Base-by-base conservation (phyloP, 64 coral and sea anemone species). In the Acropora tenuis region DNA sequence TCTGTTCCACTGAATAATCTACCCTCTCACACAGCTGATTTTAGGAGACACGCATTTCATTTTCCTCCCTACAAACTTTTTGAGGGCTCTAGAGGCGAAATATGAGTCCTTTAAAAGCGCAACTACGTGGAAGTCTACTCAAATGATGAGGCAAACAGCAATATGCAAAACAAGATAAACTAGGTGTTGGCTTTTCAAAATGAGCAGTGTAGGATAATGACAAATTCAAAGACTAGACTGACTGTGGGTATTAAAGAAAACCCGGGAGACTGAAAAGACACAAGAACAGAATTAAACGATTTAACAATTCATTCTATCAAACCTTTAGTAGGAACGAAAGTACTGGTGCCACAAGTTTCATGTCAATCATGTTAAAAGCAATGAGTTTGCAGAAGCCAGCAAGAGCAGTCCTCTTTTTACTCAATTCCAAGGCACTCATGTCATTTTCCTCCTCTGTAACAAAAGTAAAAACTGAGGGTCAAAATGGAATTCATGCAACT, bases 381-480 rank as follows among this genome's bases (percentile, higher is more conserved):
- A 99, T 78, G 41, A 99, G 86, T 91, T 99, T 99, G 52, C 94
- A 96, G 81, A 99, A 96, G 76, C 88, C 97, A 58, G 97, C 88
- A 12, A 99, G 74, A 20, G 90, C 78, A 59, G 90, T 82, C 67
- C 97, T 94, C 55, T 91, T 99, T 42, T 86, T 82, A 68, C 86
- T 94, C 79, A 99, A 45, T 75, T 94, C 97, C 78, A 96, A 78
- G 1, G 90, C 91, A 48, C 95, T 95, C 67, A 40, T 78, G 49
- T 99, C 97, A 16, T 89, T 99, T 88, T 94, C 78, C 58, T 96
- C 97, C 45, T 96, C 97, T 96, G 82, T 61, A 18, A 47, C 82
- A 91, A 18, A 91, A 49, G 41, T 65, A 8, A 49, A 50, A 55
- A 8, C 50, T 53, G 50, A 53, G 50, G 50, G 50, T 53, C 50